Percentiles rank a stretch among this genome's conserved stretches.
Conservation (phyloP, 2,888 invertebrate species). For the Thysanoteuthis rhombus region DNA sequence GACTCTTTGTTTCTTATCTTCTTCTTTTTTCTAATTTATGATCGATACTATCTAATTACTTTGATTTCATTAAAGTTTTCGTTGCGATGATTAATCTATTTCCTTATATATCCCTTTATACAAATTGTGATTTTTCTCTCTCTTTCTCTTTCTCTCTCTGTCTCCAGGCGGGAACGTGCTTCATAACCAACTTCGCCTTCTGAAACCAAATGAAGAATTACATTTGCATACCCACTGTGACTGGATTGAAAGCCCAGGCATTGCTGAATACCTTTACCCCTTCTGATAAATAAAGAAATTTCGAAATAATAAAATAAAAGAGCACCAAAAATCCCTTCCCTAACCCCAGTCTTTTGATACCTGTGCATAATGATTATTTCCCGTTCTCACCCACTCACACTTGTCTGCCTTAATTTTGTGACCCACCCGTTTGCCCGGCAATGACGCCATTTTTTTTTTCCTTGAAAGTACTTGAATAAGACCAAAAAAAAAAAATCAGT, state of each 20-base stretch:
- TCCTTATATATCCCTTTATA: too few relatives aligned
- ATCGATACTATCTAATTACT: too few relatives aligned
- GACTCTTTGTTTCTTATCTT: too few relatives aligned
- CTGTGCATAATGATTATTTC: background rate
- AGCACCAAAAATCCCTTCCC: background rate
- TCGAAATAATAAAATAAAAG: background rate
- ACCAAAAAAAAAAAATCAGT: too few relatives aligned
- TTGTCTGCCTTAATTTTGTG: background rate
- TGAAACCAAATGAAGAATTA: slow-evolving; percentile 36
- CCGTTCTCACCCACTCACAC: background rate
- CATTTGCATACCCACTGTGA: slow-evolving; percentile 54
- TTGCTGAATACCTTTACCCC: slow-evolving; percentile 55
- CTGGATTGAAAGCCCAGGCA: slow-evolving; percentile 58
- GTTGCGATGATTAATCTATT: too few relatives aligned
- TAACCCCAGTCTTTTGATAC: background rate
- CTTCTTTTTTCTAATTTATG: too few relatives aligned
- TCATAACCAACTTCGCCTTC: slow-evolving; percentile 15
- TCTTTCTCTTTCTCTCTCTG: background rate
- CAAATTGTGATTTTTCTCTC: background rate
- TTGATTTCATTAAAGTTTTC: too few relatives aligned
- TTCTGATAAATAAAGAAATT: background rate
- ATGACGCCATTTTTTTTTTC: background rate
- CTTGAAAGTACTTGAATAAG: background rate
- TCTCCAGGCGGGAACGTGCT: slow-evolving; percentile 27
- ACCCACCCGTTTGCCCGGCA: background rate